Base-by-base conservation (phyloP, 2,888 invertebrate genomes). In the Agriopis leucophaearia region DNA sequence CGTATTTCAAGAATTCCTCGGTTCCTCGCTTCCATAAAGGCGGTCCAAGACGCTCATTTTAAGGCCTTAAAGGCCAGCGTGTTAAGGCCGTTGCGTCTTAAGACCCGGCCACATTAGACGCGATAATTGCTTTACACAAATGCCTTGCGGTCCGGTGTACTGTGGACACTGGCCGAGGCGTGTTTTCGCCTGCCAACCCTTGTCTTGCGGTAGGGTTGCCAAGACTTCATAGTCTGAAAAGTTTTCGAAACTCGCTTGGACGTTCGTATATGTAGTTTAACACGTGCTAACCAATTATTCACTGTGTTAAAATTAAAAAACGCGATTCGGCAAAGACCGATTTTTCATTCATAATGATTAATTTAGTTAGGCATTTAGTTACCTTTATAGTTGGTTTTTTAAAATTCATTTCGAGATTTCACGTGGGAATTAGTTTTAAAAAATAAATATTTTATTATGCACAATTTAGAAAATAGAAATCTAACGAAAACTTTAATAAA, bases 91-190 rank as follows among this genome's bases (percentile, higher is more conserved):
- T 63, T 69, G 74, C 72, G 81, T 85, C 86, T 87, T 81, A 81
- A 80, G 85, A 78, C 76, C 77, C 74, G 80, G 81, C 84, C 86
- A 87, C 87, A 89, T 88, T 90, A 88, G 81, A 86, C 80, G 85
- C 87, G 88, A 86, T 92, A 91, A 92, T 91, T 90, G 90, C 90
- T 89, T 89, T 88, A 90, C 87, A 85, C 87, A 87, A 85, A 89
- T 89, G 86, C 88, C 85, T 80, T 81, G 80, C 81, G 82, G 81
- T 81, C 72, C 74, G 74, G 77, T 74, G 79, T 77, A 76, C 75
- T 74, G 76, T 76, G 78, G 79, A 74, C 71, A 72, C 78, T 79
- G 82, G 79, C 82, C 81, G 76, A 75, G 74, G 78, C 70, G 76
- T 80, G 81, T 83, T 81, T 82, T 80, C 78, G 56, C 66, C 59